These are phyloP conservation scores for Scopus umbretta DNA, from an alignment of 2,113 vertebrate species.

Conservation along the genomic window DNA sequence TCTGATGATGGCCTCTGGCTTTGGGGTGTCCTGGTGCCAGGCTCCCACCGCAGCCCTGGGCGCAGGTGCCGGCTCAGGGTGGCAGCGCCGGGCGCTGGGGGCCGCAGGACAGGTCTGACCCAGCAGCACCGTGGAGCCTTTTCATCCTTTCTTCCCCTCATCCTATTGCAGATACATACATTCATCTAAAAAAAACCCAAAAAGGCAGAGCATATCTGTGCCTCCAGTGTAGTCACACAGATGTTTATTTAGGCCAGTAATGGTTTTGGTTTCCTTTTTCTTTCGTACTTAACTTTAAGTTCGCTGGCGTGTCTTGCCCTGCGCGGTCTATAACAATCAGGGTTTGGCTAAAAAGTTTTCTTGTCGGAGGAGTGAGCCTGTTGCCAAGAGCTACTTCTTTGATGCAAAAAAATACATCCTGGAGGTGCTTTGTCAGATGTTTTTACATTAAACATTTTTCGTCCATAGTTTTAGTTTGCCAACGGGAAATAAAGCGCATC, in stretches of 20 bases:
- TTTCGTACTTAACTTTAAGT: slow-evolving; percentile 1
- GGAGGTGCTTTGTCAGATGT: slow-evolving; percentile 75
- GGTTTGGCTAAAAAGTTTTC: slow-evolving; percentile 9
- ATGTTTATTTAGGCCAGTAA: slow-evolving; percentile 29
- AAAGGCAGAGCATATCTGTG: not conserved
- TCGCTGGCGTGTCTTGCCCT: not conserved
- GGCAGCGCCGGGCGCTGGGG: not conserved
- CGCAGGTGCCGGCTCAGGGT: fast-evolving
- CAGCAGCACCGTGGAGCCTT: not conserved
- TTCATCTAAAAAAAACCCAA: not conserved
- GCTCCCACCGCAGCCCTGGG: not conserved
- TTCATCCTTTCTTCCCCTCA: not conserved
- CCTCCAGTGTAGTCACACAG: slow-evolving; percentile 38
- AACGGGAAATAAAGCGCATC: slow-evolving; percentile 52
- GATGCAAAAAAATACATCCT: slow-evolving; percentile 72
- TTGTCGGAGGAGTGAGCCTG: not conserved
- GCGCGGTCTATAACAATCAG: slow-evolving; percentile 24
- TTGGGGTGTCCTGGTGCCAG: fast-evolving
- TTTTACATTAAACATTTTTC: slow-evolving; percentile 73
- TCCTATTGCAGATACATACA: not conserved
- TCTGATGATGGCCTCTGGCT: not conserved
- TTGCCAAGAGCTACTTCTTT: slow-evolving; percentile 73
- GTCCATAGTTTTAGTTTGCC: slow-evolving; percentile 37
- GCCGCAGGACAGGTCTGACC: not conserved
- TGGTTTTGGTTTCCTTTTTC: slow-evolving; percentile 43